A percentile compares a stretch with the other conserved stretches of the same genome.
Evolutionary conservation across 35 echinoderm and acorn worm species (phyloP).

Genomic region (Amphiura filiformis): DNA sequence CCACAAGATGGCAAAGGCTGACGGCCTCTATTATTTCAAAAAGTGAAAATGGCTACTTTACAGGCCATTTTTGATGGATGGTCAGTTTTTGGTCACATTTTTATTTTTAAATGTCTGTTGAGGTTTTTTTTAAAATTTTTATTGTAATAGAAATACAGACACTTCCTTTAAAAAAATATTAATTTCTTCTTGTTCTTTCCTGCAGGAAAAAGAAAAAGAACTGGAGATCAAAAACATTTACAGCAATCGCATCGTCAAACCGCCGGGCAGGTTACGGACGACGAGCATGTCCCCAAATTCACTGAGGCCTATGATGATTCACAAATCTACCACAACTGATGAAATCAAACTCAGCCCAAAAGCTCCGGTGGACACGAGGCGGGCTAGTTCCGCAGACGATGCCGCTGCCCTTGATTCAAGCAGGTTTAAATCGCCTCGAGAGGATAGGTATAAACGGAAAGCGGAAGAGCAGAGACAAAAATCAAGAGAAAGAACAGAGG

Average conservation of each 20-base stretch:
- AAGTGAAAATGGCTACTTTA: too few species aligned
- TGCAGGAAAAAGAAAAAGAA: conserved; percentile 96
- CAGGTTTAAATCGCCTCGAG: conserved; percentile 9
- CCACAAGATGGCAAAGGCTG: too few species aligned
- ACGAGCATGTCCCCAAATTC: conserved; percentile 15
- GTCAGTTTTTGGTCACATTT: too few species aligned
- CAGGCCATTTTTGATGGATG: too few species aligned
- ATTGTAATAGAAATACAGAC: too few species aligned
- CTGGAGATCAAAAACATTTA: conserved; percentile 95
- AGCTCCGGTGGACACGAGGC: neutral
- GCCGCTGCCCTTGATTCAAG: neutral
- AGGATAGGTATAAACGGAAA: conserved; percentile 15
- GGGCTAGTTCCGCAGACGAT: conserved; percentile 45
- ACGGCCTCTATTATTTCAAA: too few species aligned
- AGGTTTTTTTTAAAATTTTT: too few species aligned
- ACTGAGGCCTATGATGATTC: conserved; percentile 20
- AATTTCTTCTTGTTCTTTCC: too few species aligned
- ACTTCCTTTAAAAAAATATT: too few species aligned
- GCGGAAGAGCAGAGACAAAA: conserved; percentile 22
- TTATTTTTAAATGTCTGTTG: too few species aligned
- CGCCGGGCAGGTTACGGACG: conserved; percentile 31
- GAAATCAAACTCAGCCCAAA: conserved; percentile 30
- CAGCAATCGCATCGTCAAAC: conserved; percentile 73
- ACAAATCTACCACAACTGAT: conserved; percentile 60
- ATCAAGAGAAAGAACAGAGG: neutral